Percentiles rank a stretch among this genome's conserved stretches.
These are phyloP conservation scores for Solen grandis DNA, from an alignment of 1,140 invertebrate species.

Conservation along the genomic window DNA sequence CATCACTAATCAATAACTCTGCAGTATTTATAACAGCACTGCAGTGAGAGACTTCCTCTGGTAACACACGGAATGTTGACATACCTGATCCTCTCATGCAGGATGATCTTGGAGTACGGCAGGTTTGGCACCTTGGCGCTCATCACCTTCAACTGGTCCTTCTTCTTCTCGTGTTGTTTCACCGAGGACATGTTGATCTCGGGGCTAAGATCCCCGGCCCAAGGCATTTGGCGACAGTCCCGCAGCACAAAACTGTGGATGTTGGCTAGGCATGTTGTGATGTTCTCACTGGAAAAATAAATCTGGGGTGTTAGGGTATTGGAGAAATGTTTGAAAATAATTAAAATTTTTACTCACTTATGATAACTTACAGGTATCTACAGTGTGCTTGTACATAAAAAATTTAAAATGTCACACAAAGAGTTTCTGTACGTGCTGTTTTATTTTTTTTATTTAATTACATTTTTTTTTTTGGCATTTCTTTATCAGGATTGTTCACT, in stretches of 20 bases:
- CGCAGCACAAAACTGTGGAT: conserved; percentile 80
- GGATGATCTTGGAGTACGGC: conserved; percentile 78
- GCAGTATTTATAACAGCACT: no score
- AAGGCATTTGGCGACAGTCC: conserved; percentile 79
- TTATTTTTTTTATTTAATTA: no score
- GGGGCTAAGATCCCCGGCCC: conserved; percentile 76
- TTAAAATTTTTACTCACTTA: no score
- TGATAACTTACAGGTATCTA: no score
- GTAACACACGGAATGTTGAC: no score
- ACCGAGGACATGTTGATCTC: conserved; percentile 72
- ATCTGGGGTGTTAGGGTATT: background rate
- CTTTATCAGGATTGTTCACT: no score
- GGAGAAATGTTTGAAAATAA: conserved; percentile 5
- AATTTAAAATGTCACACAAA: no score
- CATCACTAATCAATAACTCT: no score
- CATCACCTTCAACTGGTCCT: conserved; percentile 74
- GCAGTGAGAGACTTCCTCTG: no score
- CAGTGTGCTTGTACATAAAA: no score
- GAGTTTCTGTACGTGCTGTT: no score
- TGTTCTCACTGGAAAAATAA: conserved; percentile 70
- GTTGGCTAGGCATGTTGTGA: conserved; percentile 78
- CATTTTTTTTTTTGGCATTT: no score
- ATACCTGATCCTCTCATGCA: conserved; percentile 78
- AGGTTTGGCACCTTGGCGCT: conserved; percentile 74
- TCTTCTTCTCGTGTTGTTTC: conserved; percentile 78